Evolutionary conservation across 92 coral and sea anemone genomes (phyloP), one percentile per base, ranked within the genome.

Genomic region (Paramuricea clavata): DNA sequence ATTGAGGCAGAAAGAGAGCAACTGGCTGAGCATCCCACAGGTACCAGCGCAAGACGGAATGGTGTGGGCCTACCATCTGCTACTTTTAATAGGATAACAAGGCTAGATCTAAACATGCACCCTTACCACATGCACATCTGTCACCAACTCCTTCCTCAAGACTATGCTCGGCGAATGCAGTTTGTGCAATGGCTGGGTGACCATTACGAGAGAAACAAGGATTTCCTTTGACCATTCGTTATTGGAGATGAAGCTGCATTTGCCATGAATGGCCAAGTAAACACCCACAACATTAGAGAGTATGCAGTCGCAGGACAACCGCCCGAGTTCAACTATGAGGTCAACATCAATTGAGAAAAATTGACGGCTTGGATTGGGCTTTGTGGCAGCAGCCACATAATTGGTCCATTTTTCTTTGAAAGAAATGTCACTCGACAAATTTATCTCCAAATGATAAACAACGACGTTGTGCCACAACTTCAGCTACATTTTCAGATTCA

Each of bases 41-140:
- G 82, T 50, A 10, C 42, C n/a, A n/a, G n/a, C n/a, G n/a, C n/a
- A 50, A 77, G 82, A 77, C 33, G 67, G 23, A 77, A 77, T 42
- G 42, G 56, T 21, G 19, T 49, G 6, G 56, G 26, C 35, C 26
- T 77, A 42, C 41, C 67, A 49, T 19, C 68, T 9, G 36, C 60
- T 23, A 49, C 82, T 10, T n/a, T 50, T 50, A 27, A 77, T 21
- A 49, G 82, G 68, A 77, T 77, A 19, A 77, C 56, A 12, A 16
- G 39, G 25, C 3, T 39, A 49, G 82, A 77, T 64, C 39, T 77
- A 36, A 77, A 47, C n/a, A 2, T 16, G 64, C 34, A 15, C 82
- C 82, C n/a, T 7, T 77, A 77, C 41, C 33, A 6, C 15, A 77
- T 77, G 31, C 13, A 39, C 1, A 47, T 25, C 10, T 19, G 68